phyloP scores from a whole-genome alignment of 2,888 invertebrate species.

The Apodemia mormo region DNA sequence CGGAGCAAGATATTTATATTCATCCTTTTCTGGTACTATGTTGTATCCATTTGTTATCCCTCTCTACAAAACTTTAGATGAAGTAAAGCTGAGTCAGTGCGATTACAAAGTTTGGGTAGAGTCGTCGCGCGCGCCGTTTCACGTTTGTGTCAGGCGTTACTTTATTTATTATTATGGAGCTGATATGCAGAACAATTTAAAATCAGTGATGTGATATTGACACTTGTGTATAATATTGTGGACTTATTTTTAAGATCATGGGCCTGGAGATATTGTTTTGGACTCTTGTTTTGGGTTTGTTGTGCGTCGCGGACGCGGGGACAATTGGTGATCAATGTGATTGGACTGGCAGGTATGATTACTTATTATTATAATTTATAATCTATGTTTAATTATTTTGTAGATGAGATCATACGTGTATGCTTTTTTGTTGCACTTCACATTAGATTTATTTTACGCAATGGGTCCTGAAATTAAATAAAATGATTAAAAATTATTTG shows the following conservation, averaged over 20 bases:
- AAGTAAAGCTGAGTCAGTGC: conserved; percentile 46
- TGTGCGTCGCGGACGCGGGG: conserved; percentile 74
- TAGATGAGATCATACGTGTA: no score
- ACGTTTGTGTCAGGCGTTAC: conserved; percentile 49
- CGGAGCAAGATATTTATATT: conserved; percentile 38
- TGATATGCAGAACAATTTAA: conserved; percentile 41
- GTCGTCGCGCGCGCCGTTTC: conserved; percentile 44
- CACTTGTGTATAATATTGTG: conserved; percentile 45
- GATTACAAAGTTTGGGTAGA: conserved; percentile 44
- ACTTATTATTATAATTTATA: conserved; percentile 29
- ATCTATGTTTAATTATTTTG: no score
- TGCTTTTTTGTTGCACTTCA: no score
- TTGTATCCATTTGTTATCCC: conserved; percentile 52
- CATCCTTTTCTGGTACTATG: conserved; percentile 41
- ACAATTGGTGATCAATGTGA: conserved; percentile 86
- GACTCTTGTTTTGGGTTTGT: conserved; percentile 66
- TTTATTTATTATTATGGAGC: conserved; percentile 41
- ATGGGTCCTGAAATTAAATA: no score
- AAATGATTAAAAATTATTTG: no score
- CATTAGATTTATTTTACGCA: no score
- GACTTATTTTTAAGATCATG: conserved; percentile 50
- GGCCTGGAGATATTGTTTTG: conserved; percentile 57
- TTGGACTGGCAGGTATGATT: conserved; percentile 84
- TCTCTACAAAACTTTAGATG: conserved; percentile 28
- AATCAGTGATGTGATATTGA: conserved; percentile 41